Percentiles rank a stretch among this genome's conserved stretches.
Evolutionary conservation across 2,888 invertebrate species (phyloP).

Genomic region (Standfussiana lucernea): DNA sequence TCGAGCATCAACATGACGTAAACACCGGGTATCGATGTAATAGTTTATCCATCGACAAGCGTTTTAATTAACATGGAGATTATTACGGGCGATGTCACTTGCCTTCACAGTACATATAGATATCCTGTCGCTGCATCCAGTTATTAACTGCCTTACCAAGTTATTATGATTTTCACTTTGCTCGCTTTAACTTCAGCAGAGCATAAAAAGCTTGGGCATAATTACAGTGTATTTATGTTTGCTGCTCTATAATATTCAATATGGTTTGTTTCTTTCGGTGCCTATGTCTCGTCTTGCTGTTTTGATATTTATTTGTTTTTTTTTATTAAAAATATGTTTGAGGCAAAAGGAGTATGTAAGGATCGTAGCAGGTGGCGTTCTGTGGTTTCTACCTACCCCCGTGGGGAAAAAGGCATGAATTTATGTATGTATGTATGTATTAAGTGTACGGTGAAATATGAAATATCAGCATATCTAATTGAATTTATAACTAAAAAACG

Average conservation of each 20-base stretch:
- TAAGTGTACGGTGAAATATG: not conserved
- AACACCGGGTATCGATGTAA: slow-evolving; percentile 67
- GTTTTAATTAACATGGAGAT: slow-evolving; percentile 80
- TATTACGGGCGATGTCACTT: slow-evolving; percentile 72
- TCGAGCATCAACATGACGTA: slow-evolving; percentile 55
- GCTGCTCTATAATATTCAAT: slow-evolving; percentile 27
- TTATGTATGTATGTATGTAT: too few relatives aligned
- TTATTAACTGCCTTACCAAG: slow-evolving; percentile 65
- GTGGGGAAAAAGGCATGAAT: too few relatives aligned
- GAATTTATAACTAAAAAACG: not conserved
- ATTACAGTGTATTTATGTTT: slow-evolving; percentile 53
- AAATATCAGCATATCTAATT: not conserved
- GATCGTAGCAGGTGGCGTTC: too few relatives aligned
- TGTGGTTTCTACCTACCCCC: too few relatives aligned
- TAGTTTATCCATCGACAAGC: slow-evolving; percentile 75
- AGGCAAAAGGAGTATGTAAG: too few relatives aligned
- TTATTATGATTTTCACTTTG: slow-evolving; percentile 69
- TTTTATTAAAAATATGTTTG: too few relatives aligned
- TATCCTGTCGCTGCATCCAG: slow-evolving; percentile 64
- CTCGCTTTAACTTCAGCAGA: slow-evolving; percentile 61
- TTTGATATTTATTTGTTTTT: slow-evolving; percentile 6
- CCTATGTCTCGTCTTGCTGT: not conserved
- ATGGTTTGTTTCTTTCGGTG: slow-evolving; percentile 17
- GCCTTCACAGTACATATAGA: slow-evolving; percentile 64
- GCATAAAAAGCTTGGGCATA: slow-evolving; percentile 58